Evolutionary conservation across 2,888 invertebrate species (phyloP).

Genomic region (Eugnorisma glareosa): DNA sequence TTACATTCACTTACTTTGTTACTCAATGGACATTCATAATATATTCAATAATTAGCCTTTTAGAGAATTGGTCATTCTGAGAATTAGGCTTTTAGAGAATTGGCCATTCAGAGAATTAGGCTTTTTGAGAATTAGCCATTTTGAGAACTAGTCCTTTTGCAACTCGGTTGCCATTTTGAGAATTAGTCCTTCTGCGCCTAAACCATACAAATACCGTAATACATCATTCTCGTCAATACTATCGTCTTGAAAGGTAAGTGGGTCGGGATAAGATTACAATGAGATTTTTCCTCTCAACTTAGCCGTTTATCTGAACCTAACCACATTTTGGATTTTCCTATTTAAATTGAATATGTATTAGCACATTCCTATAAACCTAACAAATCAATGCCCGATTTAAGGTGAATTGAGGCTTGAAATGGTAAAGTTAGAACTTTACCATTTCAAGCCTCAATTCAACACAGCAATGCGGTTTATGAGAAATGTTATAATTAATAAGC

Average conservation of each 20-base stretch:
- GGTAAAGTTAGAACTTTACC: not conserved
- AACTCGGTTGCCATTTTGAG: too few species aligned
- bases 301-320: not conserved
- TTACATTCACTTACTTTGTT: constrained; percentile 39
- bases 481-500: constrained; percentile 31
- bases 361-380: too few species aligned
- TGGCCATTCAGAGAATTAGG: too few species aligned
- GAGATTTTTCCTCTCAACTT: not conserved
- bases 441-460: too few species aligned
- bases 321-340: constrained; percentile 1
- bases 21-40: constrained; percentile 1
- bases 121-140: too few species aligned
- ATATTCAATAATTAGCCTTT: too few species aligned
- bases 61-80: too few species aligned
- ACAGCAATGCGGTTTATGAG: constrained; percentile 25
- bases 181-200: too few species aligned
- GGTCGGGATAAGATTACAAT: constrained; percentile 20
- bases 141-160: too few species aligned
- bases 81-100: too few species aligned
- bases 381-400: constrained; percentile 24
- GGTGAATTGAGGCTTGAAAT: constrained; percentile 23
- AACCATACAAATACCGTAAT: constrained; percentile 8
- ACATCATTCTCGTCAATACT: constrained; percentile 2
- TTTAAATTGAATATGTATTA: not conserved
- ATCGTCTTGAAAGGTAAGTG: constrained; percentile 9